Evolutionary conservation across 2,888 invertebrate genomes (phyloP).

Genomic region (Malachius bipustulatus): DNA sequence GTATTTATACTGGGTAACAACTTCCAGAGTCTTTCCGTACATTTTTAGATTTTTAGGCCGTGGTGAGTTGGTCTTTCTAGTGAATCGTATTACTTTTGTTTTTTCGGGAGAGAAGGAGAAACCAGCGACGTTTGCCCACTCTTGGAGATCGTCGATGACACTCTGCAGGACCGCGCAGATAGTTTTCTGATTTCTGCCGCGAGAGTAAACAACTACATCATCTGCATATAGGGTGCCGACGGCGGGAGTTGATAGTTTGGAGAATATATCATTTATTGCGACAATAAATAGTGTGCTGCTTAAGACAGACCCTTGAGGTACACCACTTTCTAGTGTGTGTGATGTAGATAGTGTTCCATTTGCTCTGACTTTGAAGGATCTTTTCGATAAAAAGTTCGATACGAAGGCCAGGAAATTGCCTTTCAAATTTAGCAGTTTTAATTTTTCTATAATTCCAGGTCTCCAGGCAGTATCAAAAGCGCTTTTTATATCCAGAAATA

Average conservation of each 20-base stretch:
- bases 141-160: no score
- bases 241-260: background rate
- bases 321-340: constrained; percentile 8
- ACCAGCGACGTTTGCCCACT: constrained; percentile 1
- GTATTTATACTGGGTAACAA: no score
- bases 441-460: constrained; percentile 5
- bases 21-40: no score
- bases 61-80: background rate
- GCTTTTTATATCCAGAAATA: constrained; percentile 8
- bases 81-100: background rate
- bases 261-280: constrained; percentile 4
- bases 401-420: constrained; percentile 24
- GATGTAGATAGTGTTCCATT: background rate
- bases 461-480: constrained; percentile 13
- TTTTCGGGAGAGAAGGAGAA: constrained; percentile 3
- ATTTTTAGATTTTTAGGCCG: no score
- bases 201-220: constrained; percentile 3
- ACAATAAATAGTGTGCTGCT: constrained; percentile 5
- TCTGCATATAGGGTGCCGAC: constrained; percentile 6
- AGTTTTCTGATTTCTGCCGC: constrained; percentile 3
- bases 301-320: constrained; percentile 10
- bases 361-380: constrained; percentile 1
- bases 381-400: constrained; percentile 2
- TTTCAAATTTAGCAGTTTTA: constrained; percentile 8
- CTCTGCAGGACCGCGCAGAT: no score